Conservation (phyloP, 2,113 vertebrate species). For the Muscicapa adusta region DNA sequence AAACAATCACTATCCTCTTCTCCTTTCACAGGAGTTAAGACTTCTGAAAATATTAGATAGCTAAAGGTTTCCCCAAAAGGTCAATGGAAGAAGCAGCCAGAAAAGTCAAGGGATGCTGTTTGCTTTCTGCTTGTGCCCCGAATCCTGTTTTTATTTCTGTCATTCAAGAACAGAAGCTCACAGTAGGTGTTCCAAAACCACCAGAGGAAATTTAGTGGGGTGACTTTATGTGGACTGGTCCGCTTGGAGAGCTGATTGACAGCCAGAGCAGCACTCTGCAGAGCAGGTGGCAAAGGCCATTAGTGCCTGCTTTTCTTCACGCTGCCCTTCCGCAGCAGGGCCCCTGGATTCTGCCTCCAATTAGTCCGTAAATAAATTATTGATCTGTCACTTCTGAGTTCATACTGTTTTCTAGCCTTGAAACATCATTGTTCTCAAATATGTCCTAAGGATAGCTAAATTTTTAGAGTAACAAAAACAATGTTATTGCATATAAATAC, state of each 20-base stretch:
- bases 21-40: neutral
- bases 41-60: neutral
- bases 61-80: neutral
- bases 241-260: neutral
- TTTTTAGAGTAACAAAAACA: neutral
- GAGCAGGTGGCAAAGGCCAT: neutral
- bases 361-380: neutral
- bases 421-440: neutral
- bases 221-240: neutral
- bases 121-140: neutral
- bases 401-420: neutral
- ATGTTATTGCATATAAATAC: neutral
- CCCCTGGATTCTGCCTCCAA: neutral
- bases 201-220: neutral
- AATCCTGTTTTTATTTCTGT: neutral
- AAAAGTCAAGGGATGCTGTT: neutral
- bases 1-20: neutral
- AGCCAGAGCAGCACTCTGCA: rapidly evolving
- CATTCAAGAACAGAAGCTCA: neutral
- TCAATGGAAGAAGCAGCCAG: neutral
- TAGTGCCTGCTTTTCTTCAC: neutral
- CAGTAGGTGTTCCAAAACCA: neutral
- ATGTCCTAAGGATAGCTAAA: neutral
- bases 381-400: neutral
- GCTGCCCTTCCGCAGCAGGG: neutral